A percentile compares a stretch with the other conserved stretches of the same genome.
phyloP scores from a whole-genome alignment of 2,113 vertebrate species.

The Bungarus multicinctus region DNA sequence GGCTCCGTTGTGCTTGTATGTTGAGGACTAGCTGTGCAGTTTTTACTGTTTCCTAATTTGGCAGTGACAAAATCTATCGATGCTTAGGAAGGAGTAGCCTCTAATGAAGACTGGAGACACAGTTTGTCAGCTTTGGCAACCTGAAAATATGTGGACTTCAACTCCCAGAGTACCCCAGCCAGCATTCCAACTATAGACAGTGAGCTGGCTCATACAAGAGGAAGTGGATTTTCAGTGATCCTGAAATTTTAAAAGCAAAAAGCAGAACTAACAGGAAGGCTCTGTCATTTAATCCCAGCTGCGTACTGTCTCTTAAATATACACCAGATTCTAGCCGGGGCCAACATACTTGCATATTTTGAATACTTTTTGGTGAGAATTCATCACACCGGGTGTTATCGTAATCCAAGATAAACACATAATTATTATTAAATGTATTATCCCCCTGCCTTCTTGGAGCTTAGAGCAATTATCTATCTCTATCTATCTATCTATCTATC shows the following conservation, averaged over 20 bases:
- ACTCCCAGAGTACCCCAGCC: neutral
- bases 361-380: neutral
- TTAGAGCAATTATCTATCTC: neutral
- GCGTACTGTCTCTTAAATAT: neutral
- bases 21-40: neutral
- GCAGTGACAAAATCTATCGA: neutral
- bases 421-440: neutral
- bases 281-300: neutral
- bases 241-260: neutral
- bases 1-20: too few relatives aligned
- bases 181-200: neutral
- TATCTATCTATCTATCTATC: too few relatives aligned
- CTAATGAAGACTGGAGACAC: neutral
- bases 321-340: neutral
- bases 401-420: neutral
- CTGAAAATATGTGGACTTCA: neutral
- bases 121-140: neutral
- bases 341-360: neutral
- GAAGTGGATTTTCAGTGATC: neutral
- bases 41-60: neutral
- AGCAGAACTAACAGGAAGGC: neutral
- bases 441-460: neutral
- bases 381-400: neutral
- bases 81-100: neutral
- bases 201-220: neutral